A percentile compares a stretch with the other conserved stretches of the same genome.
phyloP scores from a whole-genome alignment of 2,888 invertebrate genomes.

The Micropterix aruncella region DNA sequence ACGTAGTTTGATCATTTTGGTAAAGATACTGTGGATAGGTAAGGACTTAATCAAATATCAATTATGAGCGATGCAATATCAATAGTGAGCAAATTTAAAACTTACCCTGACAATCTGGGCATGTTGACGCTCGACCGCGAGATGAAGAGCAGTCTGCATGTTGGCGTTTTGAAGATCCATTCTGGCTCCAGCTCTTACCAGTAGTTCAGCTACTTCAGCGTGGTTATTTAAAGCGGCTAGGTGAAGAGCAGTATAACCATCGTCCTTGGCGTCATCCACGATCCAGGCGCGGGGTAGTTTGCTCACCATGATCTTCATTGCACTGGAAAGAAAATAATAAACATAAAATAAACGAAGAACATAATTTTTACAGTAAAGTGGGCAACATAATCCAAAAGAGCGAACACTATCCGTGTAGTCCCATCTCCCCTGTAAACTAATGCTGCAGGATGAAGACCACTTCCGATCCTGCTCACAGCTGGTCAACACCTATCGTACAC shows the following conservation, averaged over 20 bases:
- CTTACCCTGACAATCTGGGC: conserved; percentile 88
- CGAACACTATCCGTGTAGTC: no score
- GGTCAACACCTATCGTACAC: no score
- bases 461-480: no score
- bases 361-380: no score
- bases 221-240: conserved; percentile 94
- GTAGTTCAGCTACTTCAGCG: conserved; percentile 86
- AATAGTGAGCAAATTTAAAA: conserved; percentile 9
- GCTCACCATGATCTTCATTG: conserved; percentile 87
- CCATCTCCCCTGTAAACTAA: no score
- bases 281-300: conserved; percentile 94
- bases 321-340: no score
- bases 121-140: conserved; percentile 94
- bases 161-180: conserved; percentile 95
- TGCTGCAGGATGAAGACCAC: no score
- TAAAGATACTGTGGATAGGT: not conserved
- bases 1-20: not conserved
- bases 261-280: conserved; percentile 97
- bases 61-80: not conserved
- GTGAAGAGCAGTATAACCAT: conserved; percentile 93
- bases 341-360: no score
- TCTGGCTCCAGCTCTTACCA: conserved; percentile 83
- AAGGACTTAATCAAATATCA: not conserved
- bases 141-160: conserved; percentile 81
- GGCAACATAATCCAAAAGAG: no score